Evolutionary conservation across 2,888 invertebrate species (phyloP).

Genomic region (Archaeoteleia sp.): DNA sequence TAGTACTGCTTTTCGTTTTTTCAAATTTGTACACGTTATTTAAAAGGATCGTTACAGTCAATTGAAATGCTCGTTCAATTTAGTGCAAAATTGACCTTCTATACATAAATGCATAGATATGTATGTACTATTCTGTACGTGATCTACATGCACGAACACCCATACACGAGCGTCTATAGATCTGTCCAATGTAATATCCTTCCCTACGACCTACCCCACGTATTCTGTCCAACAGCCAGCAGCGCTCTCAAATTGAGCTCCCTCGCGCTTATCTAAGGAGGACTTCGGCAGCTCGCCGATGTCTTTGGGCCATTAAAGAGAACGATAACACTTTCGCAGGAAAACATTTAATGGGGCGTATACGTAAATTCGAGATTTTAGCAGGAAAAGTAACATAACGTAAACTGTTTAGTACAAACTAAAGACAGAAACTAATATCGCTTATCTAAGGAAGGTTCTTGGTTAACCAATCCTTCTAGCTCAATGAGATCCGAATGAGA

Average conservation of each 20-base stretch:
- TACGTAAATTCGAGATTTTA: background rate
- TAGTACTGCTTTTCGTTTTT: no score
- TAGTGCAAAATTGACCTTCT: no score
- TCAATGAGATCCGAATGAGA: background rate
- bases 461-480: constrained; percentile 1
- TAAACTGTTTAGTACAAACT: background rate
- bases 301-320: constrained; percentile 12
- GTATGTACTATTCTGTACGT: background rate
- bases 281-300: constrained; percentile 1
- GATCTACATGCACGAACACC: constrained; percentile 4
- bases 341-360: constrained; percentile 2
- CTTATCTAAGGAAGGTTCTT: background rate
- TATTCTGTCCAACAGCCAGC: constrained; percentile 10
- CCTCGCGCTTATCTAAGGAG: constrained; percentile 14
- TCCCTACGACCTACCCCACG: constrained; percentile 4
- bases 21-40: no score
- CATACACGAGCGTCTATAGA: background rate
- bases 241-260: constrained; percentile 4
- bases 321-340: background rate
- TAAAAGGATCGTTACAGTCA: no score
- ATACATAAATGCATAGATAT: no score
- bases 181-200: constrained; percentile 16
- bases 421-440: background rate
- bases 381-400: background rate
- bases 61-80: no score